Evolutionary conservation across 2,797 vertebrate species (phyloP).

Genomic region (Mergus octosetaceus): DNA sequence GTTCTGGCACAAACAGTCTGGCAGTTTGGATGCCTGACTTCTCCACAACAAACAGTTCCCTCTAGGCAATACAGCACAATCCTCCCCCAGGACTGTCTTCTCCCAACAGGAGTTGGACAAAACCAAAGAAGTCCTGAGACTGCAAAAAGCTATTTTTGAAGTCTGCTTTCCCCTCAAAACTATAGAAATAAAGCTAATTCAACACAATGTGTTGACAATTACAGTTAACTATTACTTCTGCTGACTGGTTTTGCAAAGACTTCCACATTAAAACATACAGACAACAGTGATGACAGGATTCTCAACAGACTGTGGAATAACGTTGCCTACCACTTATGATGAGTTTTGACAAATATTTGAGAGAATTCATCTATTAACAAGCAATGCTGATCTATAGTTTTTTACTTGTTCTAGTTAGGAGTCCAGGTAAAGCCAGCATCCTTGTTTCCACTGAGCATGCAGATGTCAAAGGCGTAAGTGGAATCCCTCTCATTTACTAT

Average conservation of each 20-base stretch:
- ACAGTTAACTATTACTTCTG: neutral
- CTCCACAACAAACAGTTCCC: neutral
- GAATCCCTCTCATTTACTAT: constrained; percentile 60
- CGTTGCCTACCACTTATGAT: neutral
- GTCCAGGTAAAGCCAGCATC: neutral
- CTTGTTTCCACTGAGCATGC: neutral
- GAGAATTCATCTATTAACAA: neutral
- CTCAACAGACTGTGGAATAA: neutral
- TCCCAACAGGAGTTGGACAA: neutral
- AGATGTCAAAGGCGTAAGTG: constrained; percentile 24
- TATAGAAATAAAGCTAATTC: neutral
- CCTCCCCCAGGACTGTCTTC: neutral
- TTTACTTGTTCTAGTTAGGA: neutral
- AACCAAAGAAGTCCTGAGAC: neutral
- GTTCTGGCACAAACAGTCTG: neutral
- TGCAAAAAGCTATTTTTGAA: neutral
- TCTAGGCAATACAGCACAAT: neutral
- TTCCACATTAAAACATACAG: neutral
- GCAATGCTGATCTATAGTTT: neutral
- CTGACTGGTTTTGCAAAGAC: neutral
- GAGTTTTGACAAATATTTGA: neutral
- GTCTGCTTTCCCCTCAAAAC: neutral
- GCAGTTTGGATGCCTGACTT: neutral
- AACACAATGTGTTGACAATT: neutral
- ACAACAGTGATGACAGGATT: neutral